Evolutionary conservation across 1,140 invertebrate species (phyloP).

Genomic region (Pemphigus obesinymphae): DNA sequence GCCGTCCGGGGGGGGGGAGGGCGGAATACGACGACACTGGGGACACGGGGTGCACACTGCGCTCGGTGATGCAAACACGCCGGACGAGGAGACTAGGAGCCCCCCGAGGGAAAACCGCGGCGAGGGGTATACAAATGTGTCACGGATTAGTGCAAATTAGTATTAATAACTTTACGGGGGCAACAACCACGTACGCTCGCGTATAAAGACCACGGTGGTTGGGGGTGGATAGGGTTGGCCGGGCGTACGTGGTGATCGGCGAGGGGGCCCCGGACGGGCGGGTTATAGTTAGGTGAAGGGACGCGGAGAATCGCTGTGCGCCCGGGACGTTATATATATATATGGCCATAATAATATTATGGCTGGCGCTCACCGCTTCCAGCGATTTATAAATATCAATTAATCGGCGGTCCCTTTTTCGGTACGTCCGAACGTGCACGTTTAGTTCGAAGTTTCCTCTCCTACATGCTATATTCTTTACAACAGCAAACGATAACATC

Average conservation of each 20-base stretch:
- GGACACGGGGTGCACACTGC: no score
- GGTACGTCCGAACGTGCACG: background rate
- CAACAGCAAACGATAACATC: no score
- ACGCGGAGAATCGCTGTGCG: no score
- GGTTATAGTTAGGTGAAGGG: background rate
- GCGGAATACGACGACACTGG: no score
- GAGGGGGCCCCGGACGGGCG: background rate
- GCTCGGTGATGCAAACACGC: no score
- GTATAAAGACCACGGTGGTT: no score
- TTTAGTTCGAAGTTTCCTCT: background rate
- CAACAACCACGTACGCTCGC: background rate
- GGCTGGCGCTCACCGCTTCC: no score
- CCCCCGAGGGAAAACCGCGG: background rate
- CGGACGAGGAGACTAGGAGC: no score
- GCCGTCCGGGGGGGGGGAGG: background rate
- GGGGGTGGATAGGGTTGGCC: background rate
- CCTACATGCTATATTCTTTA: no score
- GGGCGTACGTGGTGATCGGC: background rate
- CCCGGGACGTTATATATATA: background rate
- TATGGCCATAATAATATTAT: no score
- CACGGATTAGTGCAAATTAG: conserved; percentile 38
- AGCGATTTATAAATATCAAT: conserved; percentile 31
- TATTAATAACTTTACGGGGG: conserved; percentile 35
- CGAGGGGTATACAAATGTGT: background rate
- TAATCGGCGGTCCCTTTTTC: background rate